These are phyloP conservation scores for Trachelus iudaicus DNA, from an alignment of 2,888 invertebrate genomes.

Conservation along the genomic window DNA sequence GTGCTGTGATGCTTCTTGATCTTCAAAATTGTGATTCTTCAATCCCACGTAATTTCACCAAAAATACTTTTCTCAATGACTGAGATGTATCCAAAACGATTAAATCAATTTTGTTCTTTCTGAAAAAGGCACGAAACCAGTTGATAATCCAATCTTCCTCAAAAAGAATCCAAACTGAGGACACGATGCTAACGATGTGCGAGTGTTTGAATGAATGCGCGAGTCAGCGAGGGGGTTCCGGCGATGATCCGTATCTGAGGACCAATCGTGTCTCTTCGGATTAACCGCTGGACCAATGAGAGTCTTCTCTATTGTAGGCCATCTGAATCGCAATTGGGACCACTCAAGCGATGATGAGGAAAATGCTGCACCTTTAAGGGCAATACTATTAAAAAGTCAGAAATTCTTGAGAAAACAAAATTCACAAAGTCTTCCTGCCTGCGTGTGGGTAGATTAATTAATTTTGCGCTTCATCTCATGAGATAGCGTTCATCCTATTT, in stretches of 20 bases:
- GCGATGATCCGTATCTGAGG: slow-evolving; percentile 33
- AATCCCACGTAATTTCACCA: neutral
- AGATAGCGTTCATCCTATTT: neutral
- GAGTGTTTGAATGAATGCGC: slow-evolving; percentile 33
- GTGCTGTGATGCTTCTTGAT: neutral
- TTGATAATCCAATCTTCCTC: neutral
- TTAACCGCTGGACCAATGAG: slow-evolving; percentile 59
- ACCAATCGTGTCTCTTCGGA: slow-evolving; percentile 47
- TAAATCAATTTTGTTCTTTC: neutral
- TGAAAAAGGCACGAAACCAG: neutral
- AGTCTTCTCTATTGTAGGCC: slow-evolving; percentile 37
- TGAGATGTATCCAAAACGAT: neutral
- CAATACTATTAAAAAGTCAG: neutral
- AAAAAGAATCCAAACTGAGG: neutral
- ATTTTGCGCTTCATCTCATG: neutral
- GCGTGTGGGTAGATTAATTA: neutral
- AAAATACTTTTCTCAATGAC: neutral
- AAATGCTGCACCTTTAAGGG: slow-evolving; percentile 22
- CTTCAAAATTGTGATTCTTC: neutral
- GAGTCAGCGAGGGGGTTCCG: slow-evolving; percentile 29
- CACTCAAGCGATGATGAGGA: slow-evolving; percentile 50
- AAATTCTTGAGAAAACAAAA: neutral
- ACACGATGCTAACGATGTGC: slow-evolving; percentile 9
- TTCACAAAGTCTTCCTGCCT: neutral
- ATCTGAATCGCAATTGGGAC: slow-evolving; percentile 54